Evolutionary conservation across 1,140 invertebrate genomes (phyloP), one percentile per base, ranked within the genome.

Genomic region (Leptoteleia sp.): DNA sequence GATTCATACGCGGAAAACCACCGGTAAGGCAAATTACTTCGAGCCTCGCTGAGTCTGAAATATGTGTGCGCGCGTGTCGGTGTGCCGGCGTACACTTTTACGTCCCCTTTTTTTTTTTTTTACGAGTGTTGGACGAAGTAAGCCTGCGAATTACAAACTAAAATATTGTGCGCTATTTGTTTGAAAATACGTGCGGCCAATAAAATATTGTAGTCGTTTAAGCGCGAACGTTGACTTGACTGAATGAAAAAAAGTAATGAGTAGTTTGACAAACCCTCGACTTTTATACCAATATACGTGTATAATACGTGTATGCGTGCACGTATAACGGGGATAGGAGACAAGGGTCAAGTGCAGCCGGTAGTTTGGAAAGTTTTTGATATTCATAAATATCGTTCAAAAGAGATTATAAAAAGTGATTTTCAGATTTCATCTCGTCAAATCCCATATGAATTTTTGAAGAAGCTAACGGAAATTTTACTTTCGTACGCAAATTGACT

Each of bases 1-100:
- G 80, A 83, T 83, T 82, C 80, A 83, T 83, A 82, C 68, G 78
- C 77, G 76, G 78, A 72, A 72, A 81, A 80, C 73, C 77, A 68
- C 71, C 76, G 57, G 80, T 76, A 65, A 65, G 70, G 70, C 80
- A 84, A 84, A 84, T 84, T 81, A 77, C 76, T 81, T 70, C 64
- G 37, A 81, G 71, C 72, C 78, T 82, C 76, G 73, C 72, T 80
- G 73, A 76, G 29, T 64, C 65, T 71, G 52, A 57, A 54, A 65
- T 78, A 78, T 61, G 61, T 43, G 52, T 57, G 45, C 50, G 45
- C 50, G 40, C 55, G 55, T 17, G 65, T 43, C 15, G 5, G 62
- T 62, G 64, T 33, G 29, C 12, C 7, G 4, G 22, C 42, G 15
- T 45, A 70, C 11, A 50, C 27, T 52, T 40, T 61, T 31, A 45